A percentile compares a stretch with the other conserved stretches of the same genome.
phyloP scores from a whole-genome alignment of 37 sponge, comb jelly and placozoan genomes.

The Aplysina aerophoba region DNA sequence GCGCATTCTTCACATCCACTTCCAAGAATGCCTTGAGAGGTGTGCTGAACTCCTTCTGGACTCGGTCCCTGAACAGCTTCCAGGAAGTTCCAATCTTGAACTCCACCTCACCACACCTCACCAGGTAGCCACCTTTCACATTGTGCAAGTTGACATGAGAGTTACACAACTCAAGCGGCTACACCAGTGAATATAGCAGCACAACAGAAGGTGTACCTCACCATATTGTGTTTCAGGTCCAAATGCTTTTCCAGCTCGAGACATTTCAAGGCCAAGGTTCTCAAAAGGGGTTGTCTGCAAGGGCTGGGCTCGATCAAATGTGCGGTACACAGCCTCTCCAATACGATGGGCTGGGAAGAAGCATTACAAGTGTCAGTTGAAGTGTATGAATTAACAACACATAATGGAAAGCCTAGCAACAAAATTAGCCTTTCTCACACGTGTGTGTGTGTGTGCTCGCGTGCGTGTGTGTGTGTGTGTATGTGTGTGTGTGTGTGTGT shows the following conservation, averaged over 20 bases:
- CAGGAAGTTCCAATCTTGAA: constrained; percentile 52
- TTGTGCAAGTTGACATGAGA: too few species aligned
- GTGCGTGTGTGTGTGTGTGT: too few species aligned
- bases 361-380: too few species aligned
- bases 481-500: too few species aligned
- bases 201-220: constrained; percentile 11
- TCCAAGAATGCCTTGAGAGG: constrained; percentile 80
- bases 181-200: not conserved
- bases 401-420: too few species aligned
- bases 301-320: constrained; percentile 49
- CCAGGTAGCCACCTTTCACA: constrained; percentile 77
- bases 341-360: constrained; percentile 43
- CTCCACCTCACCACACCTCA: constrained; percentile 67
- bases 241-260: constrained; percentile 44
- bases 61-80: constrained; percentile 45
- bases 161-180: not conserved
- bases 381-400: too few species aligned
- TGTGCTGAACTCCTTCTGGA: constrained; percentile 46
- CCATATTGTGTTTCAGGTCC: constrained; percentile 75
- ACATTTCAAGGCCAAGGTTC: constrained; percentile 46
- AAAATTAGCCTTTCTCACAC: too few species aligned
- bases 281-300: constrained; percentile 34
- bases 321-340: constrained; percentile 47
- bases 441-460: too few species aligned
- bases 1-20: constrained; percentile 64